A percentile compares a stretch with the other conserved stretches of the same genome.
Evolutionary conservation across 30 jellyfish, hydroid and myxozoan genomes (phyloP).

Genomic region (Cassiopea xamachana): DNA sequence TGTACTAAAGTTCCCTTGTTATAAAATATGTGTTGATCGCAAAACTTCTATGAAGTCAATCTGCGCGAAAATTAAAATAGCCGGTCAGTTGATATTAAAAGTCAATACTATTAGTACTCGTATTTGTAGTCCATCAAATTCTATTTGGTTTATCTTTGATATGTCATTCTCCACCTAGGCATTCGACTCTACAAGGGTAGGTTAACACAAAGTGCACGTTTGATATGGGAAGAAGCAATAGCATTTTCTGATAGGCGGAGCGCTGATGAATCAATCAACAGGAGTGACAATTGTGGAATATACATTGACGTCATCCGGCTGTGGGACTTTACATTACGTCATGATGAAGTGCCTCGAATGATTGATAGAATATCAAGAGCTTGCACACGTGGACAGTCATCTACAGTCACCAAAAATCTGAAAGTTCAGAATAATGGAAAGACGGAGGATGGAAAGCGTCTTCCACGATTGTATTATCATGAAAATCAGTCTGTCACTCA

Average conservation of each 20-base stretch:
- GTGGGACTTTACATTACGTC: constrained; percentile 81
- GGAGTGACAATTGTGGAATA: constrained; percentile 32
- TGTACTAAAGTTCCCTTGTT: no score
- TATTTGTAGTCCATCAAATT: no score
- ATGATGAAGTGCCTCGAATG: constrained; percentile 67
- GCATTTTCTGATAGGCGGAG: constrained; percentile 85
- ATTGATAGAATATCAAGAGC: constrained; percentile 55
- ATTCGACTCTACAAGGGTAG: constrained; percentile 69
- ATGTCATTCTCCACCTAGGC: constrained; percentile 14
- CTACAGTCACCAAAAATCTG: constrained; percentile 58
- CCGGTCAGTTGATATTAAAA: no score
- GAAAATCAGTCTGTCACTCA: neutral
- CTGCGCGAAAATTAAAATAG: no score
- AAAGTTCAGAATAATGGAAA: neutral
- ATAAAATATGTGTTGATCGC: no score
- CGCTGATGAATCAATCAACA: neutral
- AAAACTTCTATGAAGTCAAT: no score
- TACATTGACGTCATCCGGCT: constrained; percentile 81
- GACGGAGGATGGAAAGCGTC: constrained; percentile 2
- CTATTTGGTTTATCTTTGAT: no score
- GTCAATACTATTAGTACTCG: no score
- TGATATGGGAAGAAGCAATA: constrained; percentile 86
- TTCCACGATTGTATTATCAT: constrained; percentile 14
- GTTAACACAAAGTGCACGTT: constrained; percentile 61
- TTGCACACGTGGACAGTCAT: constrained; percentile 74